Evolutionary conservation across 2,797 vertebrate species (phyloP).

Genomic region (Loriculus beryllinus): DNA sequence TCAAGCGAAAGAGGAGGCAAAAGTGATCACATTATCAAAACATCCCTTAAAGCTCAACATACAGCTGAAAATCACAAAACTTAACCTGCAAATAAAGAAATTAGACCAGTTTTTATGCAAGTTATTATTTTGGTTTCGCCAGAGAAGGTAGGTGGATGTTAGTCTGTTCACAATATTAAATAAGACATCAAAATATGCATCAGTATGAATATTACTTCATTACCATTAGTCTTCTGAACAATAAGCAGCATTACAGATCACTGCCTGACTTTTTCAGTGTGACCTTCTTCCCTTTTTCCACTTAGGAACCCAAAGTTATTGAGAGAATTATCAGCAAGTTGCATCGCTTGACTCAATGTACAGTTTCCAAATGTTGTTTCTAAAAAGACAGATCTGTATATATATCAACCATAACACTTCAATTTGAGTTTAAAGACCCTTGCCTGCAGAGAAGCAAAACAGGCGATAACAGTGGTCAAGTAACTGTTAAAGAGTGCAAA

Average conservation of each 20-base stretch:
- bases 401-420: background rate
- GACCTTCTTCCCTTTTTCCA: background rate
- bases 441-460: background rate
- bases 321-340: background rate
- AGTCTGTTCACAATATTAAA: background rate
- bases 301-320: background rate
- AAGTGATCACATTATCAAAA: background rate
- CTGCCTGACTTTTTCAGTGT: background rate
- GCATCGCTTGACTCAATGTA: background rate
- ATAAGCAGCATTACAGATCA: background rate
- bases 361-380: background rate
- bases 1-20: background rate
- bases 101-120: background rate
- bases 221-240: background rate
- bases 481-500: background rate
- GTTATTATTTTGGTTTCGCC: background rate
- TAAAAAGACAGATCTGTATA: background rate
- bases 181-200: background rate
- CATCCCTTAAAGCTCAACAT: background rate
- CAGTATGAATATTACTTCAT: background rate
- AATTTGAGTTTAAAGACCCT: background rate
- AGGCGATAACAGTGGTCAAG: background rate
- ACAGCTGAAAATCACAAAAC: background rate
- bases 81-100: slow-evolving; percentile 12
- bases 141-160: background rate